Evolutionary conservation across 2,113 vertebrate species (phyloP).

Genomic region (Laticauda colubrina): DNA sequence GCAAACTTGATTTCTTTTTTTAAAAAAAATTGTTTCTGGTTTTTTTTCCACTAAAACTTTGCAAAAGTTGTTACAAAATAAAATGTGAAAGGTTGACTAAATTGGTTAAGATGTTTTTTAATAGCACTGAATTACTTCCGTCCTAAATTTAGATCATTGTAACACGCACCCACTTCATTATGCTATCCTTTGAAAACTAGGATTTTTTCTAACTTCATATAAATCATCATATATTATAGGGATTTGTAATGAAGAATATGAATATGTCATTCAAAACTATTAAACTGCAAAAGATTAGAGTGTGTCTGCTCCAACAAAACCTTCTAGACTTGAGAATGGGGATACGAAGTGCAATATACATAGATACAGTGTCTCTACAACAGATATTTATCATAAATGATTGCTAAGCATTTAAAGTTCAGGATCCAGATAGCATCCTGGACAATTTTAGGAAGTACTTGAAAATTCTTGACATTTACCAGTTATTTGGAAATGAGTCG

Average conservation of each 20-base stretch:
- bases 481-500: no score
- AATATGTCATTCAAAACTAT: neutral
- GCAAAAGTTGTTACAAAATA: neutral
- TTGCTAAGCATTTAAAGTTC: neutral
- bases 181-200: neutral
- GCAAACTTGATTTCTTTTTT: neutral
- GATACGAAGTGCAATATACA: neutral
- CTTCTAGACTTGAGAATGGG: neutral
- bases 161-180: neutral
- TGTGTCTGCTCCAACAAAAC: neutral
- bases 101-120: neutral
- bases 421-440: neutral
- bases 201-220: neutral
- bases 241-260: neutral
- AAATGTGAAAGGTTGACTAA: neutral
- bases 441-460: neutral
- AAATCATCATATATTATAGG: neutral
- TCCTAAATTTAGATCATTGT: neutral
- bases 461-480: neutral
- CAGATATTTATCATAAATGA: neutral
- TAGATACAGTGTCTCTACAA: neutral
- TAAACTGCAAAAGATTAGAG: neutral
- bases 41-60: neutral
- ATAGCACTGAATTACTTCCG: neutral
- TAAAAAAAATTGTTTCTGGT: neutral